Evolutionary conservation across 2,888 invertebrate species (phyloP), one percentile per base, ranked within the genome.

Genomic region (Scaptomyza reducta): DNA sequence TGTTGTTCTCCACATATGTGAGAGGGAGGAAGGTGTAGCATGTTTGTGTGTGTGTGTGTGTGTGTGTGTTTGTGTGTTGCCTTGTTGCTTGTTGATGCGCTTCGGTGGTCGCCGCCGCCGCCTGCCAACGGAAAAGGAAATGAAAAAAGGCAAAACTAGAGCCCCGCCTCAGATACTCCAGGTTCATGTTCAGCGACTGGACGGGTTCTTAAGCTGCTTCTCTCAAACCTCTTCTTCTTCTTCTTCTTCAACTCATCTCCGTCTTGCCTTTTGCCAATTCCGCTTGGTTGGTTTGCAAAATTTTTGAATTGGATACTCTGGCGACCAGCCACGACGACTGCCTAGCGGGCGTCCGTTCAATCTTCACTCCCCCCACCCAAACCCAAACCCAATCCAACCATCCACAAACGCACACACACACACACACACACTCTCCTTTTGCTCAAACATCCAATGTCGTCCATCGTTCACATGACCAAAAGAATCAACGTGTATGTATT

Each of bases 201-300:
- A 65, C 76, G 74, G 65, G 72, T 57, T 65, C 60, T 71, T 66
- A 60, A 63, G 68, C 67, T 45, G 11, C 45, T 46, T 49, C n/a
- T n/a, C n/a, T n/a, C 42, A 25, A 14, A 31, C 31, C 31, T 35
- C 35, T 35, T 35, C 33, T 31, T 31, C 31, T 1, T 31, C 40
- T 40, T 10, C 55, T 31, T 14, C 22, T n/a, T 22, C 47, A 9
- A 4, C 16, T 9, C 31, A 27, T 27, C 27, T 27, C 27, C 27
- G 3, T 9, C 16, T 9, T 46, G 25, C 18, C 63, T 53, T 60
- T 62, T 61, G 74, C 74, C 72, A 68, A 85, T 88, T 86, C 86
- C 83, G 88, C 88, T 83, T 77, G 80, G 88, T 72, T 88, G 89
- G 70, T 49, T 82, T 79, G 88, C 73, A 70, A 87, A 88, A 86